phyloP scores from a whole-genome alignment of 2,113 vertebrate genomes.

The Raja brachyura region DNA sequence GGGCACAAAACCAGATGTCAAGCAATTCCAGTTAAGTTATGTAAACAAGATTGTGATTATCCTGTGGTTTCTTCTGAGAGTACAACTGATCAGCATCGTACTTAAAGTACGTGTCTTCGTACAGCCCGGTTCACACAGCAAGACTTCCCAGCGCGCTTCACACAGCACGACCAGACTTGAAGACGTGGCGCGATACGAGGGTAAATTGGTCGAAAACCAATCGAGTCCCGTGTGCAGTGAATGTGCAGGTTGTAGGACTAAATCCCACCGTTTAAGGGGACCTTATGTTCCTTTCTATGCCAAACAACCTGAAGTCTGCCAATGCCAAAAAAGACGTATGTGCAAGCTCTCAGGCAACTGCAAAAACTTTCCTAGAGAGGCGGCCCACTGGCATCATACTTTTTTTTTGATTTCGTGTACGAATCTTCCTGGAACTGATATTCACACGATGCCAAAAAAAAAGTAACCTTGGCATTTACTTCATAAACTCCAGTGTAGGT shows the following conservation, averaged over 20 bases:
- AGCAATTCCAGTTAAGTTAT: not conserved
- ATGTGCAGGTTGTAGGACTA: not conserved
- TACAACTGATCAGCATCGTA: not conserved
- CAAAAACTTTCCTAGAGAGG: not conserved
- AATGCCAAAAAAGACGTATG: not conserved
- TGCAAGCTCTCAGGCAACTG: not conserved
- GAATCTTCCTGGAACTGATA: not conserved
- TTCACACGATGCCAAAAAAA: not conserved
- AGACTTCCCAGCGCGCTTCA: not conserved
- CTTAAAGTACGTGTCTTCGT: not conserved
- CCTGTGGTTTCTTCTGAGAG: not conserved
- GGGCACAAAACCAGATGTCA: not conserved
- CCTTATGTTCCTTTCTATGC: not conserved
- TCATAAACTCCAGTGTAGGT: not conserved
- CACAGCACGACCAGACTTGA: not conserved
- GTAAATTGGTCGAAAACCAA: not conserved
- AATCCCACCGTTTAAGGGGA: not conserved
- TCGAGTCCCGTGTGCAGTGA: not conserved
- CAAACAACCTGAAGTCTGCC: not conserved
- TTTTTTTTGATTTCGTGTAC: not conserved
- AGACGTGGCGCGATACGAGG: not conserved
- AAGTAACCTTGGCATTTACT: not conserved
- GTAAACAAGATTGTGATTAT: not conserved
- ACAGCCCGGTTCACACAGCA: not conserved
- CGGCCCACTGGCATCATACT: not conserved